A percentile compares a stretch with the other conserved stretches of the same genome.
phyloP scores from a whole-genome alignment of 2,113 vertebrate species.

The Nettapus auritus region DNA sequence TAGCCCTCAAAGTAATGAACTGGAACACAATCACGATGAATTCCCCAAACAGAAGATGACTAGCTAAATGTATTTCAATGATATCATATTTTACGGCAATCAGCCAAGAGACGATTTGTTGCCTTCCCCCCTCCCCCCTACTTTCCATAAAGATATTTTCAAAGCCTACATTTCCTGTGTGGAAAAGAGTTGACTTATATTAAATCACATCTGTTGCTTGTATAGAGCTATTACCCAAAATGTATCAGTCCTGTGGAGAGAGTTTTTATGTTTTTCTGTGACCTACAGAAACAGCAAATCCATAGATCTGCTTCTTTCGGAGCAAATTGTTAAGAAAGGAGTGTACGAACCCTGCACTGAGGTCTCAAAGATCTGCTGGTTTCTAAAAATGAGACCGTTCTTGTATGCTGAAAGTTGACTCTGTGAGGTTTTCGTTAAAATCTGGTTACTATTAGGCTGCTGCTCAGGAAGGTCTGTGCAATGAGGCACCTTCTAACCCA shows the following conservation, averaged over 20 bases:
- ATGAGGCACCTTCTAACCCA: background rate
- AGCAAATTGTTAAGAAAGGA: background rate
- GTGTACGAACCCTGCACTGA: background rate
- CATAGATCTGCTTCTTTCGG: background rate
- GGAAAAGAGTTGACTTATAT: constrained; percentile 33
- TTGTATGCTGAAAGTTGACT: background rate
- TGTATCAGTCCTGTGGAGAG: background rate
- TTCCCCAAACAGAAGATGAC: constrained; percentile 72
- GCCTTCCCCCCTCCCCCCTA: background rate
- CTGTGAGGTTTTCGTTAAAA: background rate
- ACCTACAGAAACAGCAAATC: background rate
- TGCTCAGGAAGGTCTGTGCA: accelerated
- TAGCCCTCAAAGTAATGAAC: constrained; percentile 78
- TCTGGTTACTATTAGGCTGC: background rate
- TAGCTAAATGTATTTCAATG: constrained; percentile 74
- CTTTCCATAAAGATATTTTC: background rate
- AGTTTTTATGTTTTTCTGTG: background rate
- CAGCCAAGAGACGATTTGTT: constrained; percentile 26
- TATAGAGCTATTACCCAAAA: background rate
- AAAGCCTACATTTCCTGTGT: constrained; percentile 9
- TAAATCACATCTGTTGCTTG: constrained; percentile 31
- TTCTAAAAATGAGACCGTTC: background rate
- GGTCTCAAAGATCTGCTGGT: background rate
- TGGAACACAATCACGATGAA: constrained; percentile 74
- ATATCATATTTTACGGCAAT: constrained; percentile 58